These are phyloP conservation scores for Gortyna flavago DNA, from an alignment of 2,888 invertebrate genomes.

Conservation along the genomic window DNA sequence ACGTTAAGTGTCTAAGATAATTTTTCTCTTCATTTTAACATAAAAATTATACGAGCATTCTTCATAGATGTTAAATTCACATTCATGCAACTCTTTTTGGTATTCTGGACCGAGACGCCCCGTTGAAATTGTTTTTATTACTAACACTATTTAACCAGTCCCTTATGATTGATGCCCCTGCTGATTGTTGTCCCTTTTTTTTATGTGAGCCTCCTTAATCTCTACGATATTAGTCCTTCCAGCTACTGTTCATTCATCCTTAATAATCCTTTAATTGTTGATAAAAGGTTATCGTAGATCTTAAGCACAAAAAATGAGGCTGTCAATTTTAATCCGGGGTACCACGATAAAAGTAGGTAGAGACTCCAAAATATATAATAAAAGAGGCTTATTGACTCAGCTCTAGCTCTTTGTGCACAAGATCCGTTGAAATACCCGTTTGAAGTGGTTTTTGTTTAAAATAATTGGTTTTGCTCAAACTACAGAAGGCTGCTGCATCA, in stretches of 20 bases:
- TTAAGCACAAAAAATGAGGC: conserved; percentile 24
- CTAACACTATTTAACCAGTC: neutral
- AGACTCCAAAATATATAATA: neutral
- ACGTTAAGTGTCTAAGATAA: too few species aligned
- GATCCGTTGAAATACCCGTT: neutral
- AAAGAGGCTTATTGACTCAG: conserved; percentile 17
- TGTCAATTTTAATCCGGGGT: conserved; percentile 26
- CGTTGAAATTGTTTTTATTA: conserved; percentile 14
- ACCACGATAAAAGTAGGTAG: conserved; percentile 11
- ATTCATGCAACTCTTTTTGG: neutral
- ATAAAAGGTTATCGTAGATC: conserved; percentile 16
- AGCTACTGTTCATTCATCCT: conserved; percentile 44
- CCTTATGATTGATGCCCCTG: too few species aligned
- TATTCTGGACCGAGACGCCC: neutral
- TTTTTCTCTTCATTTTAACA: too few species aligned
- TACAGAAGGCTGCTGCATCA: neutral
- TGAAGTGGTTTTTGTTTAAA: neutral
- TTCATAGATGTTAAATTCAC: too few species aligned
- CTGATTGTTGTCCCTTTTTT: too few species aligned
- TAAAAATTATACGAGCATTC: too few species aligned
- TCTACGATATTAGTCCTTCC: neutral
- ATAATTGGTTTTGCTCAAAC: neutral
- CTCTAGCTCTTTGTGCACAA: neutral
- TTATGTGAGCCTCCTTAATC: neutral
- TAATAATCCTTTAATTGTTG: conserved; percentile 49